phyloP scores from a whole-genome alignment of 2,113 vertebrate genomes.

The Pituophis catenifer region DNA sequence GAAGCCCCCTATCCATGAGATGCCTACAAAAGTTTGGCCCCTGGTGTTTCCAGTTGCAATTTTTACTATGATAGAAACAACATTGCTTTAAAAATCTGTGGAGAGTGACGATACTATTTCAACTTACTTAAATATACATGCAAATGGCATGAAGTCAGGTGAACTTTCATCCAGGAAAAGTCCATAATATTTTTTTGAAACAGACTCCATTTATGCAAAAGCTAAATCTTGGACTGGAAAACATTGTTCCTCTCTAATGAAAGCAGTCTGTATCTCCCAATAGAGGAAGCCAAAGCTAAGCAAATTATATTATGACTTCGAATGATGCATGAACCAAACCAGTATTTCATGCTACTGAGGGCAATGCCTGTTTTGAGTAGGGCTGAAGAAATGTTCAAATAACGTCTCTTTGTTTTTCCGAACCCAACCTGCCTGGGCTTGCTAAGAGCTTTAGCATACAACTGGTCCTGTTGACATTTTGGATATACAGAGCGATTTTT shows the following conservation, averaged over 20 bases:
- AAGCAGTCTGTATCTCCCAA: neutral
- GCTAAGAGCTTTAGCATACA: neutral
- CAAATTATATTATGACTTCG: neutral
- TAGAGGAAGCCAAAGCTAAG: neutral
- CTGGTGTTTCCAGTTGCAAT: neutral
- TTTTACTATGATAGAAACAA: neutral
- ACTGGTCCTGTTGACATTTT: neutral
- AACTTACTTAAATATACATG: neutral
- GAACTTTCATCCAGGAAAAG: neutral
- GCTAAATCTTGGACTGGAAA: neutral
- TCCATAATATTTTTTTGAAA: neutral
- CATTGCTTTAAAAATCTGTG: neutral
- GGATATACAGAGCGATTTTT: neutral
- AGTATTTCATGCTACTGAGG: neutral
- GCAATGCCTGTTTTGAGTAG: neutral
- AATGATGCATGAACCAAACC: neutral
- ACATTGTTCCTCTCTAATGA: neutral
- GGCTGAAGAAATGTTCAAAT: neutral
- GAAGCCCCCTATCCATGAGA: neutral
- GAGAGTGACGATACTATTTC: neutral
- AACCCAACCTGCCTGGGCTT: neutral
- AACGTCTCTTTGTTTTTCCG: neutral
- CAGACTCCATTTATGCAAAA: neutral
- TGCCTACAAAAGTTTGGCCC: neutral
- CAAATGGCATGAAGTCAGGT: neutral